Conservation (phyloP, 2,888 invertebrate species). For the Diadromus collaris region DNA sequence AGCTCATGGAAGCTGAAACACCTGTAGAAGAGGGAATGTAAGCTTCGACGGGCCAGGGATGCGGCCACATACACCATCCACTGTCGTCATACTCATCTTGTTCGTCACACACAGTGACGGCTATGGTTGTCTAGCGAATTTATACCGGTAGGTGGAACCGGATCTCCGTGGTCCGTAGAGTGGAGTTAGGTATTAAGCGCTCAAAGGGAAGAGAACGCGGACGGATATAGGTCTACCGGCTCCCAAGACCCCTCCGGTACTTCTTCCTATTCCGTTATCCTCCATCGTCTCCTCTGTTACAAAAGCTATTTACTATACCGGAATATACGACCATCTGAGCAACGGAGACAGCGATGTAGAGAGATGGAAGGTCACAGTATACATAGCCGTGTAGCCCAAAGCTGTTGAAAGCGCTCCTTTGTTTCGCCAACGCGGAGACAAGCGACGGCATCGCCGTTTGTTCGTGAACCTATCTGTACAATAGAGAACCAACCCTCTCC, state of each 20-base stretch:
- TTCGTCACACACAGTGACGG: slow-evolving; percentile 9
- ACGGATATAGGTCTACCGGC: slow-evolving; percentile 8
- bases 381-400: slow-evolving; percentile 23
- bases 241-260: not conserved
- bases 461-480: slow-evolving; percentile 33
- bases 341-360: not conserved
- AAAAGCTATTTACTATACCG: not conserved
- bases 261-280: not conserved
- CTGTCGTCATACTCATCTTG: slow-evolving; percentile 21
- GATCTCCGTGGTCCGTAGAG: slow-evolving; percentile 28
- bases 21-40: slow-evolving; percentile 45
- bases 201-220: slow-evolving; percentile 4
- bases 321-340: not conserved
- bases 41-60: slow-evolving; percentile 26
- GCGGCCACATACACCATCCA: not conserved
- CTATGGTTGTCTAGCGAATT: slow-evolving; percentile 26
- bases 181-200: not conserved
- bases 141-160: slow-evolving; percentile 30
- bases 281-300: not conserved
- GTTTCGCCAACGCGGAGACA: slow-evolving; percentile 24
- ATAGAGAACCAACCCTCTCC: slow-evolving; percentile 15
- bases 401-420: slow-evolving; percentile 45
- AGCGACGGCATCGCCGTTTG: slow-evolving; percentile 30
- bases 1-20: slow-evolving; percentile 47
- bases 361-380: slow-evolving; percentile 9